phyloP scores from a whole-genome alignment of 2,888 invertebrate genomes.

The Protodeltote pygarga region DNA sequence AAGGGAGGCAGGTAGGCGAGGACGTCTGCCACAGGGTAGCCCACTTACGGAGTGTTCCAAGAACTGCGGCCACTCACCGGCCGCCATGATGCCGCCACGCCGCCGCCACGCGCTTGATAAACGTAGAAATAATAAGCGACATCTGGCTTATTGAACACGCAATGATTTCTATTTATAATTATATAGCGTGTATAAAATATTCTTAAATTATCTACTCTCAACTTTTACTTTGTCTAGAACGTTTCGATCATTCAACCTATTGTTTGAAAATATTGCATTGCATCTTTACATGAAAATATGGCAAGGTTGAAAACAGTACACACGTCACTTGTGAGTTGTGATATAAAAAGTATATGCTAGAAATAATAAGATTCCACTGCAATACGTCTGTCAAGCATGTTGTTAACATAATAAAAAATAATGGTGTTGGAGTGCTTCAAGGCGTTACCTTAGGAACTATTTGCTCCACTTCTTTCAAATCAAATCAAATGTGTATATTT shows the following conservation, averaged over 20 bases:
- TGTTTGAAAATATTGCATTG: no score
- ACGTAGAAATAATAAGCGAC: conserved; percentile 52
- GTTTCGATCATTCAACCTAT: neutral
- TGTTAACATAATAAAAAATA: conserved; percentile 21
- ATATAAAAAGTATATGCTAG: no score
- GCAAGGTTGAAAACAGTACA: no score
- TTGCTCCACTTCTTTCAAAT: no score
- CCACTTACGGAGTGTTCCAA: conserved; percentile 65
- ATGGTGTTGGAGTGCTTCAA: no score
- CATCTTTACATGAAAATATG: no score
- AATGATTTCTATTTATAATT: conserved; percentile 26
- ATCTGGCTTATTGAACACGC: conserved; percentile 50
- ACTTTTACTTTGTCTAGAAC: conserved; percentile 15
- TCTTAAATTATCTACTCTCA: neutral
- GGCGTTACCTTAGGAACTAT: no score
- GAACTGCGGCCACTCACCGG: conserved; percentile 52
- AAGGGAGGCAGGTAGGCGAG: conserved; percentile 61
- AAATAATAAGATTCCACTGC: no score
- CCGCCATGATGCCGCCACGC: conserved; percentile 11
- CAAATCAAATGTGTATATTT: no score
- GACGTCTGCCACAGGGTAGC: conserved; percentile 57
- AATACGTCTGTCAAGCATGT: conserved; percentile 3
- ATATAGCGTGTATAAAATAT: conserved; percentile 3
- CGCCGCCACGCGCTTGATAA: conserved; percentile 35
- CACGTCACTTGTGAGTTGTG: no score